Conservation (phyloP, 2,797 vertebrate species). For the Corythornis leucogaster region DNA sequence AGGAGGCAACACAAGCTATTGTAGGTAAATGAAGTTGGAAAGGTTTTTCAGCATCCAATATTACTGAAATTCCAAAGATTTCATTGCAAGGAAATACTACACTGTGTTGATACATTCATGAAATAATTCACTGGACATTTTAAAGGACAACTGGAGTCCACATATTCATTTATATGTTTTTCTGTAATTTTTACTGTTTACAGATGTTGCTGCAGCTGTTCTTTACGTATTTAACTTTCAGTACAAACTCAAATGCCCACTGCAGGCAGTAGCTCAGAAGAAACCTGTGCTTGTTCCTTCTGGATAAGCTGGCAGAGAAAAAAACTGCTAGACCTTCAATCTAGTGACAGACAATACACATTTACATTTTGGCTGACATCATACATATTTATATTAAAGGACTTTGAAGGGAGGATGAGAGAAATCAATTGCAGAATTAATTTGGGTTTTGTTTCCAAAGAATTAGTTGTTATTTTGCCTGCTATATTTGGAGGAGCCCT, state of each 20-base stretch:
- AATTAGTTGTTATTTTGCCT: not conserved
- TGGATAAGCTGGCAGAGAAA: not conserved
- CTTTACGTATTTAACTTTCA: not conserved
- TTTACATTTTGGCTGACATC: not conserved
- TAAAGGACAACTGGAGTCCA: not conserved
- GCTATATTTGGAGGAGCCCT: rapidly evolving
- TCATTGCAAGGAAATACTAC: not conserved
- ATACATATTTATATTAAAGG: not conserved
- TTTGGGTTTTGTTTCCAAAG: not conserved
- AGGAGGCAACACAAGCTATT: not conserved
- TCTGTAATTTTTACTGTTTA: not conserved
- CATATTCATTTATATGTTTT: not conserved
- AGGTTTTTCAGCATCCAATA: not conserved
- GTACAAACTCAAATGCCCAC: rapidly evolving
- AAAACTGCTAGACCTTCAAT: not conserved
- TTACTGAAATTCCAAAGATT: not conserved
- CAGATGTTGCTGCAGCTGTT: not conserved
- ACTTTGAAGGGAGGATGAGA: not conserved
- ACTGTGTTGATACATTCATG: not conserved
- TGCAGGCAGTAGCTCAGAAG: not conserved
- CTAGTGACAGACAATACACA: not conserved
- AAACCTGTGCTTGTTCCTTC: not conserved
- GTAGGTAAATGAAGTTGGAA: not conserved
- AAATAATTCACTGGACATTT: not conserved
- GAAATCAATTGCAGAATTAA: not conserved